Evolutionary conservation across 35 echinoderm and acorn worm genomes (phyloP).

Genomic region (Eucidaris tribuloides): DNA sequence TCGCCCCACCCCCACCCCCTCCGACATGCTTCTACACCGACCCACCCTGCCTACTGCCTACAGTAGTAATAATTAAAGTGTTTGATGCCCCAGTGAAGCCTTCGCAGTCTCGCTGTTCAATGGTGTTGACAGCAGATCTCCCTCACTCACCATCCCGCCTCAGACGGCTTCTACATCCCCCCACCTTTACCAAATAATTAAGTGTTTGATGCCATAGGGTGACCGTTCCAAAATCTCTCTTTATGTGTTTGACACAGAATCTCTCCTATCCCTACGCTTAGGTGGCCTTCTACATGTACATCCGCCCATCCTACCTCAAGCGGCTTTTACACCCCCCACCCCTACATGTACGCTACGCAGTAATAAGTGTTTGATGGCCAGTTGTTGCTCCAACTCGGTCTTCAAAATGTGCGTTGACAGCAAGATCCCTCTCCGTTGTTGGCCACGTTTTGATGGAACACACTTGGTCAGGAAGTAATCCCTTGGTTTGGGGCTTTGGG

Average conservation of each 20-base stretch:
- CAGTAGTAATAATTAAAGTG: too few relatives aligned
- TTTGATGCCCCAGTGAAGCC: slow-evolving; percentile 86
- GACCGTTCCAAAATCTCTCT: slow-evolving; percentile 93
- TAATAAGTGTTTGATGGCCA: slow-evolving; percentile 93
- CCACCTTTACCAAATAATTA: slow-evolving; percentile 87
- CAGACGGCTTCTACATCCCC: too few relatives aligned
- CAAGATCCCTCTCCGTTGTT: slow-evolving; percentile 95
- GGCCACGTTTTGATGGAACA: slow-evolving; percentile 98
- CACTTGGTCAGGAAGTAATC: slow-evolving; percentile 97
- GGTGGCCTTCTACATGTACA: too few relatives aligned
- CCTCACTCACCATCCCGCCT: too few relatives aligned
- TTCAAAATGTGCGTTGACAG: slow-evolving; percentile 98
- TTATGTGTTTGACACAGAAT: slow-evolving; percentile 99
- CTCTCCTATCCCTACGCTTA: too few relatives aligned
- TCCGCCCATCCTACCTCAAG: too few relatives aligned
- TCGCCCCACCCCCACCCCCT: too few relatives aligned
- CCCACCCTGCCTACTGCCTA: too few relatives aligned
- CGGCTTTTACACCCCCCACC: too few relatives aligned
- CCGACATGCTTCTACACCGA: too few relatives aligned
- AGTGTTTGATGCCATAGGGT: slow-evolving; percentile 92
- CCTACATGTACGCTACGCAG: too few relatives aligned
- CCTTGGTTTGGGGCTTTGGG: slow-evolving; percentile 77
- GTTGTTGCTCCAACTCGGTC: slow-evolving; percentile 88
- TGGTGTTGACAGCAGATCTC: slow-evolving; percentile 99
- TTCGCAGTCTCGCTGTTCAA: slow-evolving; percentile 98